Base-by-base conservation (phyloP, 2,797 vertebrate species). In the Pipistrellus nathusii region DNA sequence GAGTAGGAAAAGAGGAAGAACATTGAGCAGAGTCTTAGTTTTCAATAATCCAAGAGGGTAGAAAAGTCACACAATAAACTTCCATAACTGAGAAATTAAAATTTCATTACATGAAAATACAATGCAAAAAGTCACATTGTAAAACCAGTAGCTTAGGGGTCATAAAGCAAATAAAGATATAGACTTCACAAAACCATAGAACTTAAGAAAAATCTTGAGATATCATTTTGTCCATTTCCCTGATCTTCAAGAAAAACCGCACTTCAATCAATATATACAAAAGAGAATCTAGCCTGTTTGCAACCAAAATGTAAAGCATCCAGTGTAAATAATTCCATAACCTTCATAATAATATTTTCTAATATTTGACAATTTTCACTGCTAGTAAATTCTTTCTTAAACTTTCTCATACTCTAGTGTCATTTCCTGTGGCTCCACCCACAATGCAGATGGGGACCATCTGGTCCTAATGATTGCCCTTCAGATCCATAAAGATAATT, bases 401-500 rank as follows among this genome's bases (percentile, higher is more conserved):
- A 75, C 46, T 90, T 94, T 93, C 62, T 95, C 77, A 80, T 88
- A 69, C 86, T 95, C 82, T 86, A 87, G 32, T 93, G 51, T 93
- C 73, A 85, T 96, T 95, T 95, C 85, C 93, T 90, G 57, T 92
- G 88, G 68, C 38, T 90, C 89, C n/a, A 32, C 88, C 85, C 92
- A 88, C 72, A 89, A 72, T 95, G 88, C 95, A 96, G 77, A 95
- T 93, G 90, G 64, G 53, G 69, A 95, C 77, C 93, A 97, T 93
- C 93, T 96, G 94, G 95, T 88, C 78, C 57, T 92, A 96, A 96
- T 94, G 85, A 96, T 78, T 93, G 80, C 76, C 90, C 78, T 94
- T 95, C 66, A 96, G 84, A 81, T 96, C 94, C 92, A 91, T 64
- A 78, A 96, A 96, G 94, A 93, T 88, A 46, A 94, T 96, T 95